Conservation (phyloP, 2,797 vertebrate genomes). For the Enteromius fasciolatus region DNA sequence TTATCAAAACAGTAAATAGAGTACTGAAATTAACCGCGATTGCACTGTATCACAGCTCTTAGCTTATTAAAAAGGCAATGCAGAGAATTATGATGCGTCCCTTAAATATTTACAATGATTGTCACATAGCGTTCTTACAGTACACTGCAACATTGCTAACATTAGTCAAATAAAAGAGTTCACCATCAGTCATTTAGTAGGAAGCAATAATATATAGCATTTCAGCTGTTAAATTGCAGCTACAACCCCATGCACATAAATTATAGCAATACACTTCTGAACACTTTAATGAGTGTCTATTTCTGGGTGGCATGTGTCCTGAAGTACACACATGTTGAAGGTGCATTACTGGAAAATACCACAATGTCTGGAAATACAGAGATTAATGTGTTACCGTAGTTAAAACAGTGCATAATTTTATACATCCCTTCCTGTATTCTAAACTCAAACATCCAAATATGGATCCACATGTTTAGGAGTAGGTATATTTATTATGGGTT, state of each 20-base stretch:
- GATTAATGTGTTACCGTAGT: background rate
- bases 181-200: background rate
- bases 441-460: constrained; percentile 13
- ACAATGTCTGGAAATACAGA: constrained; percentile 1
- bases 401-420: background rate
- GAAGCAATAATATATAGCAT: background rate
- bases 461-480: background rate
- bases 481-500: constrained; percentile 9
- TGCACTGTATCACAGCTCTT: background rate
- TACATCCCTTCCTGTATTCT: background rate
- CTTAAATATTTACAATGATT: background rate
- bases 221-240: background rate
- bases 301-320: constrained; percentile 44
- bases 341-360: background rate
- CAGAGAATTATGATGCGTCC: background rate
- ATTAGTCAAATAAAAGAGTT: constrained; percentile 6
- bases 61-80: background rate
- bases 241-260: constrained; percentile 9
- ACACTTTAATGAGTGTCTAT: constrained; percentile 37
- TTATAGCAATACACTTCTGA: background rate
- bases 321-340: background rate
- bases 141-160: background rate
- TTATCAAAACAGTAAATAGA: background rate
- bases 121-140: background rate
- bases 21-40: background rate